Conservation (phyloP, 2,888 invertebrate species). For the Ptychoptera contaminata region DNA sequence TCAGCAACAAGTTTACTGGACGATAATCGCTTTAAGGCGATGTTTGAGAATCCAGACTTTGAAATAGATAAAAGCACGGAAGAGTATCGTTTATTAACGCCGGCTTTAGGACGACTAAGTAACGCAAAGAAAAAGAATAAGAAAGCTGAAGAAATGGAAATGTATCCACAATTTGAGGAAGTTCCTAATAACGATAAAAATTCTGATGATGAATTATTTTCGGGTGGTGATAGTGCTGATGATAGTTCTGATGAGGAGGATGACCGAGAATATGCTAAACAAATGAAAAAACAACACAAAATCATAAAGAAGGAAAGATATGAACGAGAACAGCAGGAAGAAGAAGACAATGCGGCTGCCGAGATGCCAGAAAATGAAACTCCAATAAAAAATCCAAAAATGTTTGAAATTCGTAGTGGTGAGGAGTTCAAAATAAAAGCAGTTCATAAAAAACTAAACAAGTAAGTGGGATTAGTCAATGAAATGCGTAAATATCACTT, state of each 20-base stretch:
- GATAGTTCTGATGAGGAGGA: conserved; percentile 59
- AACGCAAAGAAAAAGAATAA: conserved; percentile 47
- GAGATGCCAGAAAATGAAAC: conserved; percentile 20
- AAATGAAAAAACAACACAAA: conserved; percentile 54
- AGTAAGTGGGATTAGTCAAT: conserved; percentile 31
- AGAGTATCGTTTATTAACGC: conserved; percentile 76
- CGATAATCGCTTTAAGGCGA: conserved; percentile 76
- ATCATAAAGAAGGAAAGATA: conserved; percentile 27
- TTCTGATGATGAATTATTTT: conserved; percentile 29
- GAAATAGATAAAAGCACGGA: conserved; percentile 76
- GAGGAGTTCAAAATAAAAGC: conserved; percentile 37
- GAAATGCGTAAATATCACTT: too few species aligned
- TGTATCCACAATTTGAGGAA: conserved; percentile 29
- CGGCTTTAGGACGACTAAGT: conserved; percentile 69
- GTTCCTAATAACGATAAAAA: conserved; percentile 22
- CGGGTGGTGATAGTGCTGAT: conserved; percentile 33
- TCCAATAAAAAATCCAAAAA: conserved; percentile 32
- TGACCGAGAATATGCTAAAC: conserved; percentile 61
- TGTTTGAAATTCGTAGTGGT: conserved; percentile 44
- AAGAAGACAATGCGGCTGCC: conserved; percentile 22
- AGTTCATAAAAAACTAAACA: conserved; percentile 33
- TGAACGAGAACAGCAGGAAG: conserved; percentile 19
- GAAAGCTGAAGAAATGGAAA: conserved; percentile 31
- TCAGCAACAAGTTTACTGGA: conserved; percentile 53
- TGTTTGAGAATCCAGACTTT: conserved; percentile 88